Evolutionary conservation across 2,113 vertebrate genomes (phyloP).

Genomic region (Gracilinanus agilis): DNA sequence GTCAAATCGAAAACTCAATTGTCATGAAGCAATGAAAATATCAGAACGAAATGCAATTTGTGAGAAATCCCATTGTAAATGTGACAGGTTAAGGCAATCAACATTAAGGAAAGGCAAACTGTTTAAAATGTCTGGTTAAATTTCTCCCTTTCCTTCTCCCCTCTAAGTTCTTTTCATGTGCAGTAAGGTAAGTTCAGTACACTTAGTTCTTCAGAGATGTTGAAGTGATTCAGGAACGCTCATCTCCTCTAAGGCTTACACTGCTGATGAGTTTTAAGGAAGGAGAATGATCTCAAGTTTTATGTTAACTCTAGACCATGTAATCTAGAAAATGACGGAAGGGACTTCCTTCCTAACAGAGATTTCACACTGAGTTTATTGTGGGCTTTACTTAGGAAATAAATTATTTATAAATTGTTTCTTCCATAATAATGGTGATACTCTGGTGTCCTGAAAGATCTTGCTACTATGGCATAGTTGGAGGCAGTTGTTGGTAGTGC

Average conservation of each 20-base stretch:
- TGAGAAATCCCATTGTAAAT: neutral
- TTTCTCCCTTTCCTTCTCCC: neutral
- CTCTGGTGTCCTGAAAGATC: no score
- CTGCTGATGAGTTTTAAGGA: neutral
- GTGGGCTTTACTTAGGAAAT: neutral
- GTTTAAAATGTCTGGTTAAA: neutral
- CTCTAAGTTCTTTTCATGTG: neutral
- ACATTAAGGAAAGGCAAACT: neutral
- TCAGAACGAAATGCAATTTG: neutral
- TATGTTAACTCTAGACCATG: neutral
- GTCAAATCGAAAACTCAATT: slow-evolving; percentile 47
- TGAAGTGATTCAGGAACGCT: neutral
- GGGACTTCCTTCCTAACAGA: no score
- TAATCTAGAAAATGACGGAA: neutral
- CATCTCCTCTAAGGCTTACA: neutral
- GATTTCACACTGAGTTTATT: neutral
- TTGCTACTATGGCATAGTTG: neutral
- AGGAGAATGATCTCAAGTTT: neutral
- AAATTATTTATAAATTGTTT: neutral
- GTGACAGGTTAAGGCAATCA: neutral
- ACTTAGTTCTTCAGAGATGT: neutral
- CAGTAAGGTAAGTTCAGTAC: neutral
- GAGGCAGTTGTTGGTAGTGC: no score
- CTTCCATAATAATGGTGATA: neutral
- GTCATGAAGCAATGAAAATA: slow-evolving; percentile 43